phyloP scores from a whole-genome alignment of 2,113 vertebrate species.

The Nipponia nippon region DNA sequence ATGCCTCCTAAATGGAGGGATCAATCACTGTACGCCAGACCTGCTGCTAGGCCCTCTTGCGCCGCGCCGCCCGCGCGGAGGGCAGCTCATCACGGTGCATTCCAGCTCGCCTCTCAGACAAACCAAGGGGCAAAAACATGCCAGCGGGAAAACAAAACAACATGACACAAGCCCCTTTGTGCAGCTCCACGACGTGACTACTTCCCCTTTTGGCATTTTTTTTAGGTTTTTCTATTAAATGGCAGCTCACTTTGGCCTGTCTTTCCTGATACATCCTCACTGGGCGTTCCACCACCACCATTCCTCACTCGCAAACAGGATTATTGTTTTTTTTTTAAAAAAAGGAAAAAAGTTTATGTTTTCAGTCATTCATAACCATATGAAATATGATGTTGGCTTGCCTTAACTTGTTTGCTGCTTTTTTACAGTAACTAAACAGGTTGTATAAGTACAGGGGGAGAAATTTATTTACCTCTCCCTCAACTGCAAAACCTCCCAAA shows the following conservation, averaged over 20 bases:
- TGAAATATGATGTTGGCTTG: neutral
- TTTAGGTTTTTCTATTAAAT: neutral
- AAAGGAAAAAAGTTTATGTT: neutral
- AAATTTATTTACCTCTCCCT: neutral
- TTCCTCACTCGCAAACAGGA: neutral
- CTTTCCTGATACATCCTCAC: neutral
- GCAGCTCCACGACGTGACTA: neutral
- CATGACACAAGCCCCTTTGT: neutral
- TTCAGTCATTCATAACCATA: neutral
- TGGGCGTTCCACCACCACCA: neutral
- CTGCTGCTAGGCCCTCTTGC: neutral
- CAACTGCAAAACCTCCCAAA: neutral
- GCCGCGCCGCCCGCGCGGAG: neutral
- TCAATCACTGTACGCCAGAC: conserved; percentile 34
- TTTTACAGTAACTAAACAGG: neutral
- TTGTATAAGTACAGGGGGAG: neutral
- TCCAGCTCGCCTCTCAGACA: conserved; percentile 36
- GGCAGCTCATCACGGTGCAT: neutral
- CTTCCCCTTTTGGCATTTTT: neutral
- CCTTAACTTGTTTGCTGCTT: neutral
- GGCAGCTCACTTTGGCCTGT: neutral
- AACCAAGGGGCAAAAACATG: neutral
- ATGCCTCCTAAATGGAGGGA: conserved; percentile 54
- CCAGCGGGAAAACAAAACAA: conserved; percentile 27
- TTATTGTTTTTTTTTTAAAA: neutral